Evolutionary conservation across 2,797 vertebrate species (phyloP), one percentile per base, ranked within the genome.

Genomic region (Microhierax caerulescens): DNA sequence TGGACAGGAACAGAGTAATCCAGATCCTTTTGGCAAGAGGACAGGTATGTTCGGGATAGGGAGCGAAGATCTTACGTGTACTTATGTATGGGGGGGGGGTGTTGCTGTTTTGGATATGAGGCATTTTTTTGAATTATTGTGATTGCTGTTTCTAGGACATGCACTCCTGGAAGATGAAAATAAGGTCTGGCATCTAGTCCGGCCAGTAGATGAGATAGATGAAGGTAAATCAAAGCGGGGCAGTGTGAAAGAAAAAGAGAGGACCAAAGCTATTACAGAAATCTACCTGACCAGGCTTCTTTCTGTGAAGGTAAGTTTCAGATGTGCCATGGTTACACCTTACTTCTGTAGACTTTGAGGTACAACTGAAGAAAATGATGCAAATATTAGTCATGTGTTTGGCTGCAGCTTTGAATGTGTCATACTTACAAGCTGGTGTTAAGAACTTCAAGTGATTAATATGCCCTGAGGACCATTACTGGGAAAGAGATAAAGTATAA

Each of bases 251-350:
- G 99, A 99, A 97, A 99, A 99, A 96, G 99, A 99, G 86, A 99
- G 99, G 97, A 99, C 99, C 97, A 99, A 99, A 99, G 99, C 99
- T 97, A 99, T 99, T 97, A 99, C 99, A 2, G 99, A 99, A 98
- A 99, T 99, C 98, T 99, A 99, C 98, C 98, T 99, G 95, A 99
- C 99, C 6, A 98, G 99, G 93, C 99, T 99, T 93, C 99, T 99
- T 19, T 99, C 99, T 2, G 99, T 99, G 97, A 99, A 99, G 99
- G 99, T 99, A 98, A 28, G 94, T 9, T 43, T 89, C 82, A 67
- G 21, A 57, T 59, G 24, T 88, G 54, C 69, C 67, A 13, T 3
- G 10, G 21, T 73, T 85, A 53, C 50, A 43, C n/a, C 41, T 47
- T 48, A 24, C 39, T 45, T 57, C 32, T 85, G 24, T 20, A 63